Evolutionary conservation across 2,888 invertebrate species (phyloP).

Genomic region (Tortrix viridana): DNA sequence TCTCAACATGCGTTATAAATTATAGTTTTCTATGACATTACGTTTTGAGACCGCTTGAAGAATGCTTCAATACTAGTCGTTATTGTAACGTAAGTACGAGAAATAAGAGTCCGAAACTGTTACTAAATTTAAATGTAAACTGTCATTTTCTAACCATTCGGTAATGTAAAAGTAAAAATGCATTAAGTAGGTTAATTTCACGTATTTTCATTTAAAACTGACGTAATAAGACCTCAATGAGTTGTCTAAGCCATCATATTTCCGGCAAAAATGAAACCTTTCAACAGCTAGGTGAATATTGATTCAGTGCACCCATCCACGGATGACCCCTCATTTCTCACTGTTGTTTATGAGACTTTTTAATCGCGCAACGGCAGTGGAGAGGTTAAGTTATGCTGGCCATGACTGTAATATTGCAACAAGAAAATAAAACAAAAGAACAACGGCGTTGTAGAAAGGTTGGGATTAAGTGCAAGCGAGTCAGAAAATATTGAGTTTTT

Average conservation of each 20-base stretch:
- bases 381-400: conserved; percentile 62
- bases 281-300: conserved; percentile 32
- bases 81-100: too few species aligned
- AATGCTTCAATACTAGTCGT: too few species aligned
- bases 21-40: too few species aligned
- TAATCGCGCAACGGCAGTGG: conserved; percentile 51
- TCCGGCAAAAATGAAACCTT: conserved; percentile 20
- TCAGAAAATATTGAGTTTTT: conserved; percentile 1
- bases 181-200: too few species aligned
- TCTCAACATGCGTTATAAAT: too few species aligned
- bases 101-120: too few species aligned
- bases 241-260: conserved; percentile 19
- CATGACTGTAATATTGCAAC: conserved; percentile 67
- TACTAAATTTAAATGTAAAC: too few species aligned
- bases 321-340: conserved; percentile 24
- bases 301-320: conserved; percentile 21
- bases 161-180: too few species aligned
- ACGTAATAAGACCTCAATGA: neutral
- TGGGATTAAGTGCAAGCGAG: conserved; percentile 9
- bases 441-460: conserved; percentile 45
- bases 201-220: neutral
- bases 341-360: conserved; percentile 47
- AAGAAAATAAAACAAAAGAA: conserved; percentile 66
- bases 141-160: too few species aligned
- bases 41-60: too few species aligned